Conservation (phyloP, 2,888 invertebrate species). For the Cryptophagus acutangulus region DNA sequence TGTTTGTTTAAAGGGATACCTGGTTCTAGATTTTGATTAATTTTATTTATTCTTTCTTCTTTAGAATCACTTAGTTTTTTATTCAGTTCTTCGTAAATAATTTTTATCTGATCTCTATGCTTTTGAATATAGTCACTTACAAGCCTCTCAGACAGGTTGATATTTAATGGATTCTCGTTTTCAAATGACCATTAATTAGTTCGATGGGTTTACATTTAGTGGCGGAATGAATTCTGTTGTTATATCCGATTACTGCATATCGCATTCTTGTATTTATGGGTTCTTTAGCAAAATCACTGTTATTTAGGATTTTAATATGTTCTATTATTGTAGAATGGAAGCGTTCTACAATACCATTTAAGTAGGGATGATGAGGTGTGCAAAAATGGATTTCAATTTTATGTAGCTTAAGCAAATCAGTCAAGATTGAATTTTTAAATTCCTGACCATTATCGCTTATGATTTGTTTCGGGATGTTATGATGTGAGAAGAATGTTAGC, state of each 20-base stretch:
- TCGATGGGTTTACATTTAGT: slow-evolving; percentile 19
- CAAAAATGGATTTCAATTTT: slow-evolving; percentile 23
- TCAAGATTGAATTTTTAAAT: slow-evolving; percentile 20
- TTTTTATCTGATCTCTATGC: no score
- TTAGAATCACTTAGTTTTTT: no score
- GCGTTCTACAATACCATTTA: slow-evolving; percentile 22
- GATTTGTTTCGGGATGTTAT: slow-evolving; percentile 19
- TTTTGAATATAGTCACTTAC: no score
- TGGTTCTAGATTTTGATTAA: no score
- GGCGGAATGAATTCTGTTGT: slow-evolving; percentile 17
- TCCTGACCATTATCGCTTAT: slow-evolving; percentile 24
- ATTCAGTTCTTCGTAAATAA: no score
- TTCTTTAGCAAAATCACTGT: slow-evolving; percentile 10
- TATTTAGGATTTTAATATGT: slow-evolving; percentile 12
- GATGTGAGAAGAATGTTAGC: slow-evolving; percentile 20
- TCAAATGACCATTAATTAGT: slow-evolving; percentile 19
- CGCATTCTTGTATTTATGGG: slow-evolving; percentile 10
- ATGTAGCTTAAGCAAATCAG: slow-evolving; percentile 19
- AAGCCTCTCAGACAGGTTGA: no score
- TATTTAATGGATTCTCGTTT: no score
- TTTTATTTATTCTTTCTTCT: no score
- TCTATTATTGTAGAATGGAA: slow-evolving; percentile 19
- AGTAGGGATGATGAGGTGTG: slow-evolving; percentile 19
- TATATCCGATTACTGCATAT: slow-evolving; percentile 16
- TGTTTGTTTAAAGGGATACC: no score